Base-by-base conservation (phyloP, 2,888 invertebrate genomes). In the Eupithecia subumbrata region DNA sequence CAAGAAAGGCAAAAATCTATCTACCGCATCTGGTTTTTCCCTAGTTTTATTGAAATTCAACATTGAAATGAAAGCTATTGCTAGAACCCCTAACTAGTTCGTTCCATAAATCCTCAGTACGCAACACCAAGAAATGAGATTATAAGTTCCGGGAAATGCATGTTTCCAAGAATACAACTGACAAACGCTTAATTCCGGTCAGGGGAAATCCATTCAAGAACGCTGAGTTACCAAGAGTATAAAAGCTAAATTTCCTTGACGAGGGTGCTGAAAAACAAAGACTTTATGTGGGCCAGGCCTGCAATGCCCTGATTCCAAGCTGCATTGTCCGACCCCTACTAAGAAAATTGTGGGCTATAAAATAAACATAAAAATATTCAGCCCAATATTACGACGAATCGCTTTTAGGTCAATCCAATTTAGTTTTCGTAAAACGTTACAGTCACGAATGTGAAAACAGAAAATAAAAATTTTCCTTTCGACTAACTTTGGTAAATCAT, bases 261-360 rank as follows among this genome's bases (percentile, higher is more conserved):
- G 80, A 81, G 80, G 83, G 84, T 82, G 75, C 80, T 82, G 84
- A 85, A 87, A 88, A 87, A 89, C 87, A 87, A 86, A 84, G 80
- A 82, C 78, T 79, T 80, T 90, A 93, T 90, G 87, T 93, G 87
- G 93, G 92, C 76, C 93, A 89, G 84, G 86, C 81, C 92, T 91
- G 93, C 93, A 93, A 88, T 93, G 94, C 79, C 92, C 94, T 90
- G 89, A 89, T 91, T 93, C 87, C 77, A 74, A 82, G 82, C 87
- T 87, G 89, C 89, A 88, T 85, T 85, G 86, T 82, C 80, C 76
- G 22, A 74, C 79, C 81, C 78, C 81, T 82, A 84, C 84, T 83
- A 84, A 81, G 82, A 82, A 81, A 83, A 78, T 81, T 81, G 79
- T 76, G 5, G 25, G 73, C 80, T 67, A 40, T 37, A 67, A 67